Evolutionary conservation across 2,113 vertebrate species (phyloP).

Genomic region (Oceanodroma tethys): DNA sequence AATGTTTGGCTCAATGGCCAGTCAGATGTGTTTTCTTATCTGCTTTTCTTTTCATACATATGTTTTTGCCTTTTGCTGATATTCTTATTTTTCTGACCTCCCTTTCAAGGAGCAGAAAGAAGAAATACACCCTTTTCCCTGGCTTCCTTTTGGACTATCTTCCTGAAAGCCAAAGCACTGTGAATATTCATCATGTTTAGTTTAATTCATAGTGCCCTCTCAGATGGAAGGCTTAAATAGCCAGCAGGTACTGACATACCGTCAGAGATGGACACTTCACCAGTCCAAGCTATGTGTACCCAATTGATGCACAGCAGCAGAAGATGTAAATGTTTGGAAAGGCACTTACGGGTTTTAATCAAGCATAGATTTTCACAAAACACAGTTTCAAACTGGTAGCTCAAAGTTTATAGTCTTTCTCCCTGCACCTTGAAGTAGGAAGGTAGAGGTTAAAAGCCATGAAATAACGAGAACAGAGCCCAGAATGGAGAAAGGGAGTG

Average conservation of each 20-base stretch:
- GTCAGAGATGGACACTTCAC: neutral
- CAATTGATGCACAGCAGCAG: neutral
- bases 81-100: neutral
- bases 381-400: neutral
- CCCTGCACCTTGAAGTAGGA: neutral
- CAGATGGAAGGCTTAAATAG: neutral
- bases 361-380: neutral
- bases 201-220: neutral
- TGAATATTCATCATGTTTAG: neutral
- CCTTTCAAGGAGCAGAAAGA: neutral
- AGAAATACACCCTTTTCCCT: neutral
- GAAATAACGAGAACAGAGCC: neutral
- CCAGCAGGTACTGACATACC: neutral
- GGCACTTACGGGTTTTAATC: neutral
- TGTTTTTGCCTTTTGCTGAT: neutral
- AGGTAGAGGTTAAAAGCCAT: neutral
- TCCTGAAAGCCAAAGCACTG: neutral
- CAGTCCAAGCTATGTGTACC: neutral
- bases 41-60: neutral
- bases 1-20: neutral
- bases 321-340: neutral
- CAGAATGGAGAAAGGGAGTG: neutral
- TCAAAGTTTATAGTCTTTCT: neutral
- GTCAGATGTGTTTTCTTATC: neutral
- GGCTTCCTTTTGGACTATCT: neutral